Evolutionary conservation across 2,888 invertebrate species (phyloP).

Genomic region (Drosophila falleni): DNA sequence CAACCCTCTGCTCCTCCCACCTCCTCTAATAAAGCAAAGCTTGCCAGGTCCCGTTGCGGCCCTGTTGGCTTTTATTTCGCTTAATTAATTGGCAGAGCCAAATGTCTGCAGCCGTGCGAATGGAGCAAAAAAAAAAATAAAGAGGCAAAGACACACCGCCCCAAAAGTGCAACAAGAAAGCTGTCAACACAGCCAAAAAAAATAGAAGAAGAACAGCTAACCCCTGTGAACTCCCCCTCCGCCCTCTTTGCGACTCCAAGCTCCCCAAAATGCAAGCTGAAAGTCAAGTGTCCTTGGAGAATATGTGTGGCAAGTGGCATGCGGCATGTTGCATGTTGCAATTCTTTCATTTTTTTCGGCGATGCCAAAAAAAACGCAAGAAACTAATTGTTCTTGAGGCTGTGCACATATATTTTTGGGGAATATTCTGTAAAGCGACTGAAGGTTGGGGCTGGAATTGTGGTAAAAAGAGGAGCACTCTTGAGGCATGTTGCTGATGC

Average conservation of each 20-base stretch:
- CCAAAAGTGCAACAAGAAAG: constrained; percentile 64
- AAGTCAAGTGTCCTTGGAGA: constrained; percentile 84
- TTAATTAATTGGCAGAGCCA: constrained; percentile 82
- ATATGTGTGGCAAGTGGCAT: constrained; percentile 48
- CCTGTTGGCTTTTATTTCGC: constrained; percentile 80
- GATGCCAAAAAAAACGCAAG: constrained; percentile 45
- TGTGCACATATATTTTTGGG: constrained; percentile 21
- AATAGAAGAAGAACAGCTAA: constrained; percentile 22
- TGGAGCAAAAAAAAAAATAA: constrained; percentile 33
- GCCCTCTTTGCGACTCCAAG: constrained; percentile 16
- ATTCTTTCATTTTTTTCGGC: constrained; percentile 78
- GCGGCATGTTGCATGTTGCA: constrained; percentile 65
- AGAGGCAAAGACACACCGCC: constrained; percentile 38
- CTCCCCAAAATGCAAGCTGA: constrained; percentile 54
- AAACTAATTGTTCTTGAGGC: constrained; percentile 67
- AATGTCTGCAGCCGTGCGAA: constrained; percentile 55
- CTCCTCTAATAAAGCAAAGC: constrained; percentile 52
- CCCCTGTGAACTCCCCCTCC: constrained; percentile 2
- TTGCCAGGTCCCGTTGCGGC: constrained; percentile 51
- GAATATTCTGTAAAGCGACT: constrained; percentile 36
- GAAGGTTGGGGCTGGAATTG: constrained; percentile 1
- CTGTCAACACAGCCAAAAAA: constrained; percentile 66
- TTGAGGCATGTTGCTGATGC: constrained; percentile 64
- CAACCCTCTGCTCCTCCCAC: constrained; percentile 23
- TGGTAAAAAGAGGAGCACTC: constrained; percentile 42